These are phyloP conservation scores for Zygaena filipendulae DNA, from an alignment of 2,888 invertebrate genomes.

Conservation along the genomic window DNA sequence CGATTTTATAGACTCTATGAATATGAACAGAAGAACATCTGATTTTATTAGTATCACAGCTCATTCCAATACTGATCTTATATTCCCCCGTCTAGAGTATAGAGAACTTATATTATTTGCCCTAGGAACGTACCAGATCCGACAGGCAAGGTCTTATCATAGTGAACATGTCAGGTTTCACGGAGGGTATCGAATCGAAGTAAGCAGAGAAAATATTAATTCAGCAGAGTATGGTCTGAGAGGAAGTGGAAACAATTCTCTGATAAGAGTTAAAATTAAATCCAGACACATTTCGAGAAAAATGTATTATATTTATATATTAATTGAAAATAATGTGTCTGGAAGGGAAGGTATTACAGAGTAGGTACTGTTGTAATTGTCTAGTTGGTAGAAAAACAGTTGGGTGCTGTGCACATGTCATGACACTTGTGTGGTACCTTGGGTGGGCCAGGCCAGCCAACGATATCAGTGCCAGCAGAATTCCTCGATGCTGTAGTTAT, in stretches of 20 bases:
- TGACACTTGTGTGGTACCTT: slow-evolving; percentile 11
- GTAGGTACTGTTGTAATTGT: slow-evolving; percentile 12
- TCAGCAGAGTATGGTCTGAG: background rate
- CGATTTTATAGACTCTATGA: slow-evolving; percentile 4
- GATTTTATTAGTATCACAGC: slow-evolving; percentile 6
- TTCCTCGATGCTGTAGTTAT: slow-evolving; percentile 6
- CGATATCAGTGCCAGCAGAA: slow-evolving; percentile 8
- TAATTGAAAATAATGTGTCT: slow-evolving; percentile 10
- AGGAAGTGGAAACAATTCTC: slow-evolving; percentile 1
- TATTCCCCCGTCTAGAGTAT: slow-evolving; percentile 7
- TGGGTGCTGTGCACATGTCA: slow-evolving; percentile 10
- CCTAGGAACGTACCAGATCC: slow-evolving; percentile 12
- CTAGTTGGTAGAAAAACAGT: slow-evolving; percentile 9
- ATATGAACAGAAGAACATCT: slow-evolving; percentile 10
- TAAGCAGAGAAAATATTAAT: slow-evolving; percentile 1
- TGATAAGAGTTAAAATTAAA: slow-evolving; percentile 5
- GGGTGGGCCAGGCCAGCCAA: slow-evolving; percentile 8
- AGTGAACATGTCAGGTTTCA: slow-evolving; percentile 7
- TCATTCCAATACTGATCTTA: slow-evolving; percentile 6
- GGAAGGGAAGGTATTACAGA: slow-evolving; percentile 8
- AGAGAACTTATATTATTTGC: slow-evolving; percentile 8
- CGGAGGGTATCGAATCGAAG: slow-evolving; percentile 7
- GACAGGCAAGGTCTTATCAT: slow-evolving; percentile 12
- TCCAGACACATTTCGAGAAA: slow-evolving; percentile 4
- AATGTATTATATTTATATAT: slow-evolving; percentile 2